These are phyloP conservation scores for Danionella dracula DNA, from an alignment of 2,797 vertebrate species.

Conservation along the genomic window DNA sequence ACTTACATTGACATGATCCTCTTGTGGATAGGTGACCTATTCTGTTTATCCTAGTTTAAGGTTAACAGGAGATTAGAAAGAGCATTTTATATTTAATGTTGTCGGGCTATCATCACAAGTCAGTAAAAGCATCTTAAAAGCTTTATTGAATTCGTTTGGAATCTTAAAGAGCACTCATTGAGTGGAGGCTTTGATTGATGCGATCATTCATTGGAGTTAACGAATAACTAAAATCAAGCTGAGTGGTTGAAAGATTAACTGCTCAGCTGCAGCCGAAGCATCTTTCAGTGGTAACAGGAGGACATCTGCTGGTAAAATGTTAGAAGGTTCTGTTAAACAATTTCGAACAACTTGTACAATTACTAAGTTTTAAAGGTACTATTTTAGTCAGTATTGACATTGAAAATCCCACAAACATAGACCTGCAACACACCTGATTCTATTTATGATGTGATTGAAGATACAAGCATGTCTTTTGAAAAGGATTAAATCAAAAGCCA, in stretches of 20 bases:
- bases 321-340: neutral
- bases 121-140: neutral
- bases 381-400: no score
- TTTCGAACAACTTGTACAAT: neutral
- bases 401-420: no score
- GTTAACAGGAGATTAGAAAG: neutral
- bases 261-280: neutral
- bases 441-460: no score
- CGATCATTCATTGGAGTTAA: neutral
- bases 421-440: no score
- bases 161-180: neutral
- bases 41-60: neutral
- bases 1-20: neutral
- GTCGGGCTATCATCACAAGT: neutral
- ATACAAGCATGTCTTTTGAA: no score
- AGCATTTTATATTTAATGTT: neutral
- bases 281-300: neutral
- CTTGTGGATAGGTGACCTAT: neutral
- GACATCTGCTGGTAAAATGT: slow-evolving; percentile 19
- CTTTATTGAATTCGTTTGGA: neutral
- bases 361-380: no score
- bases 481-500: no score
- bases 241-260: neutral
- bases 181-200: neutral
- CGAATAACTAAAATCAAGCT: neutral